Conservation (phyloP, 1,140 invertebrate genomes). For the Drosophila nigrodunni region DNA sequence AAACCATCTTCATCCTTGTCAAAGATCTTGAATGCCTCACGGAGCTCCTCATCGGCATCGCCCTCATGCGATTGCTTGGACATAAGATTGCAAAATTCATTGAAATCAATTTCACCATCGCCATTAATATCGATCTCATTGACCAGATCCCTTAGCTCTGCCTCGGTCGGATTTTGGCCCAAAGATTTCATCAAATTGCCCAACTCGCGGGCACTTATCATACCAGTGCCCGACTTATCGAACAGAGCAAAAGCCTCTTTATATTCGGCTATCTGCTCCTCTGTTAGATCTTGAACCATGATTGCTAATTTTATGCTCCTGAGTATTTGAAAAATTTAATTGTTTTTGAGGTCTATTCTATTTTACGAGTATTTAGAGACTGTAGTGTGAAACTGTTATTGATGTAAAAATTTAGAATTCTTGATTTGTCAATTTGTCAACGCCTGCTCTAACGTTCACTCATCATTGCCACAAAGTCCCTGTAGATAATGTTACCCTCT, state of each 20-base stretch:
- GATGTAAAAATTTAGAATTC: not conserved
- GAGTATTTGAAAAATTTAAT: not conserved
- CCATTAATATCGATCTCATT: conserved; percentile 49
- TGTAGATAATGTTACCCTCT: conserved; percentile 65
- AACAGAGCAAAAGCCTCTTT: conserved; percentile 89
- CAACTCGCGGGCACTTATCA: conserved; percentile 95
- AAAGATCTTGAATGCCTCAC: conserved; percentile 71
- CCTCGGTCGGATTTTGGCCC: conserved; percentile 64
- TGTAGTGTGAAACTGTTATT: not conserved
- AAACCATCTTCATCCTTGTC: conserved; percentile 64
- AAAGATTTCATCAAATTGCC: conserved; percentile 93
- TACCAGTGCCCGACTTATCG: conserved; percentile 96
- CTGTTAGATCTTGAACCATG: conserved; percentile 40
- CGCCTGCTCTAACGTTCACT: conserved; percentile 27
- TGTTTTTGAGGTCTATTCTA: conserved; percentile 2
- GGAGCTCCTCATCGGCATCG: conserved; percentile 64
- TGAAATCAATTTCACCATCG: conserved; percentile 54
- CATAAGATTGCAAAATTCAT: conserved; percentile 61
- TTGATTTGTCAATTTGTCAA: not conserved
- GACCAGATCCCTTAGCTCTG: conserved; percentile 58
- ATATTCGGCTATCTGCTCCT: conserved; percentile 71
- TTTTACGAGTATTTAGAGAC: not conserved
- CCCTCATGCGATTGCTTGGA: conserved; percentile 45
- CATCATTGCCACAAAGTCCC: conserved; percentile 56
- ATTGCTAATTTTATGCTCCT: not conserved